Evolutionary conservation across 2,797 vertebrate species (phyloP), one percentile per base, ranked within the genome.

Genomic region (Anolis apletophallus): DNA sequence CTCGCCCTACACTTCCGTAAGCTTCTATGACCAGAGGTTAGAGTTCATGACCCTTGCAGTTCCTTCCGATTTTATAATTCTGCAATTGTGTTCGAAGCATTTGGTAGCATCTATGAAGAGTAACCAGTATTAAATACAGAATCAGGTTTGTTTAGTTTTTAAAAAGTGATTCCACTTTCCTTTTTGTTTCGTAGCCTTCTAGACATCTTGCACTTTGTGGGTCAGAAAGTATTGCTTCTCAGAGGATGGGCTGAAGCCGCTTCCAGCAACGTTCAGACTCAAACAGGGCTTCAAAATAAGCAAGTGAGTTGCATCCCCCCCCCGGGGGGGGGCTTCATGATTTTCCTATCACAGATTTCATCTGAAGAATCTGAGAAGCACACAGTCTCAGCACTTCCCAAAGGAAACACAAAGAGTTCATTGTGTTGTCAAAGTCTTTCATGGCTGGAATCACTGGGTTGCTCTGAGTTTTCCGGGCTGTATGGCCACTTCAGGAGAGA

Each of bases 271-370:
- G 96, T 96, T 97, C 93, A 90, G 83, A 93, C 90, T 92, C 92
- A 95, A 85, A 82, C 52, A 80, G 97, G 94, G 85, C 81, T 80
- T 87, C 97, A 97, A 75, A 97, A 98, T 95, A 96, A 96, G 94
- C 96, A 98, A 97, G 98, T 98, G 92, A 96, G 88, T 94, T 73
- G 7, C 26, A 21, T 19, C 10, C 13, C 14, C 10, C 10, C 5
- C n/a, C 34, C 9, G 1, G 1, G 14, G 21, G 1, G 1, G 14
- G 21, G 23, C 1, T 16, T 36, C 12, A 36, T 14, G 13, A 19
- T n/a, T 85, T 69, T 1, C 26, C 72, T 3, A 11, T 7, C 74
- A 1, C 52, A 3, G 13, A 69, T 78, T 55, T 16, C 4, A 16
- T 59, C 72, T 46, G 17, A 21, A 9, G 19, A 32, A 46, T 9